Percentiles rank a stretch among this genome's conserved stretches.
phyloP scores from a whole-genome alignment of 2,888 invertebrate species.

The Melinaea marsaeus region DNA sequence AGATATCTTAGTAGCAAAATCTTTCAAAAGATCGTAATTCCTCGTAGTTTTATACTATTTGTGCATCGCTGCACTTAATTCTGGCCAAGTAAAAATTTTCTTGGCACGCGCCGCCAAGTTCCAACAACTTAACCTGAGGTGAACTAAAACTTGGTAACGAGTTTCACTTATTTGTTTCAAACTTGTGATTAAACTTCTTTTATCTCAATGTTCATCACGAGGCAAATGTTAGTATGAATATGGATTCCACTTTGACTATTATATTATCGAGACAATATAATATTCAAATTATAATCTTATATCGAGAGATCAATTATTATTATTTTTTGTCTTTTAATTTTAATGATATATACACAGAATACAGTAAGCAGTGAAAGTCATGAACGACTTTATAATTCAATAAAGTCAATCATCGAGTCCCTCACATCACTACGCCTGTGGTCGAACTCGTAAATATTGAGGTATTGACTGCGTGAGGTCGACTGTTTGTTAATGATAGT shows the following conservation, averaged over 20 bases:
- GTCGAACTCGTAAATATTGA: conserved; percentile 58
- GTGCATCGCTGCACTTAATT: conserved; percentile 15
- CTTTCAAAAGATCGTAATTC: conserved; percentile 1
- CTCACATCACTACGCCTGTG: conserved; percentile 26
- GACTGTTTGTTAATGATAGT: conserved; percentile 51
- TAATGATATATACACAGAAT: background rate
- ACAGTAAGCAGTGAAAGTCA: background rate
- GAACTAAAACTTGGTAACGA: conserved; percentile 30
- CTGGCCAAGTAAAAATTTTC: conserved; percentile 25
- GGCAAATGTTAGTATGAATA: background rate
- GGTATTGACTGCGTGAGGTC: conserved; percentile 57
- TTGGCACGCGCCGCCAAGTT: conserved; percentile 25
- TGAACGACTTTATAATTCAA: background rate
- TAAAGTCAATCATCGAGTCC: conserved; percentile 10
- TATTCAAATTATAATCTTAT: no score
- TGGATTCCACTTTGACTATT: background rate
- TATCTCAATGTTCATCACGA: conserved; percentile 20
- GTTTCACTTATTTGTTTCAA: conserved; percentile 35
- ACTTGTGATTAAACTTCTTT: conserved; percentile 32
- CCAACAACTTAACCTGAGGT: conserved; percentile 31
- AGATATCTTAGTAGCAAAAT: background rate
- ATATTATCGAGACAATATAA: no score
- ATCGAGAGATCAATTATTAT: background rate
- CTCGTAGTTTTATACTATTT: conserved; percentile 9
- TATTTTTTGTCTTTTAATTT: background rate